Percentiles rank a stretch among this genome's conserved stretches.
These are phyloP conservation scores for Ctena decussata DNA, from an alignment of 2,888 invertebrate species.

Conservation along the genomic window DNA sequence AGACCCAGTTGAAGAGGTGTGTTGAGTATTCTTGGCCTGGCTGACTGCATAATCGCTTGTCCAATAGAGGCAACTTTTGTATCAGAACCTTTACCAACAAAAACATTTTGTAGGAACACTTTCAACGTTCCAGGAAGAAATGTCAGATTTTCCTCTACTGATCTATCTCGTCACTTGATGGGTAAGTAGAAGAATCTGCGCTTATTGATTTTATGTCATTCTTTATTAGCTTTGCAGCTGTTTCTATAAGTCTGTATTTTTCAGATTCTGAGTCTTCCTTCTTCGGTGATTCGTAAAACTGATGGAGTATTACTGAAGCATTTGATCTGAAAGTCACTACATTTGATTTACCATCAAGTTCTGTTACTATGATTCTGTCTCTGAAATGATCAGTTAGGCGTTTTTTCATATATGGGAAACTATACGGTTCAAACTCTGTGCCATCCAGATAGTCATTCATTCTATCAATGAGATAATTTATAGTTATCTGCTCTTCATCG, in stretches of 20 bases:
- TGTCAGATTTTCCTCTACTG: not conserved
- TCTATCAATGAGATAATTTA: not conserved
- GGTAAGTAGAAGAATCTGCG: not conserved
- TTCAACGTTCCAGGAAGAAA: not conserved
- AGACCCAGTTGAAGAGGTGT: slow-evolving; percentile 65
- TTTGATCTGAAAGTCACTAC: slow-evolving; percentile 48
- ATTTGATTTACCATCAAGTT: slow-evolving; percentile 53
- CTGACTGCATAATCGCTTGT: slow-evolving; percentile 65
- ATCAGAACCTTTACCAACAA: not conserved
- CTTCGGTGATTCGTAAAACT: slow-evolving; percentile 25
- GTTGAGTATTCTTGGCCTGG: slow-evolving; percentile 41
- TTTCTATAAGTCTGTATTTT: slow-evolving; percentile 45
- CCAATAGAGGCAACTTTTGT: slow-evolving; percentile 61
- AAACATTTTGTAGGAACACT: not conserved
- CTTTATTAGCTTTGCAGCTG: slow-evolving; percentile 60
- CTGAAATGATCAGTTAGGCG: slow-evolving; percentile 51
- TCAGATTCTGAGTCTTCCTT: slow-evolving; percentile 32
- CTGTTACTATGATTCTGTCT: slow-evolving; percentile 49
- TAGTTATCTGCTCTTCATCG: slow-evolving; percentile 14
- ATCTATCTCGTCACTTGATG: slow-evolving; percentile 10
- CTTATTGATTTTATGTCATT: slow-evolving; percentile 46
- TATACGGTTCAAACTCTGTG: not conserved
- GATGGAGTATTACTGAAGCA: slow-evolving; percentile 41
- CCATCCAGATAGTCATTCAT: not conserved
- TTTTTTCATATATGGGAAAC: slow-evolving; percentile 37